These are phyloP conservation scores for Crotophaga sulcirostris DNA, from an alignment of 2,113 vertebrate genomes.

Conservation along the genomic window DNA sequence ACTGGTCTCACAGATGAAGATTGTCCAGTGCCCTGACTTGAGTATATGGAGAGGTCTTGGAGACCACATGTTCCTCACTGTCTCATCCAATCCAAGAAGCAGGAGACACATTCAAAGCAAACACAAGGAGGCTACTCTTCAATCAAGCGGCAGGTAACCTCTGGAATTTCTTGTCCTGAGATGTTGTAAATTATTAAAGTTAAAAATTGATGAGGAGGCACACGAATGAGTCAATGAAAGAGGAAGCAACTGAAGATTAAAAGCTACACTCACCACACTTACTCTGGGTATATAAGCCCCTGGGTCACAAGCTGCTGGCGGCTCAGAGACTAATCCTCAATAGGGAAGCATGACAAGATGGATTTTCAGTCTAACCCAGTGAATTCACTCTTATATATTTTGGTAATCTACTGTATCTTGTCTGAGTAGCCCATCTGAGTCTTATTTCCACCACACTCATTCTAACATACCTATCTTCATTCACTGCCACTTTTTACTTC, in stretches of 20 bases:
- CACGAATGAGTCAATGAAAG: neutral
- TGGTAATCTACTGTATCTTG: neutral
- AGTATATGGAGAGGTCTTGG: neutral
- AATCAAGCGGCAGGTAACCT: neutral
- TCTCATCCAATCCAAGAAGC: neutral
- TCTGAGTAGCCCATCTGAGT: neutral
- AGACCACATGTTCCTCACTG: neutral
- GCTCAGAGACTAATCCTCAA: fast-evolving
- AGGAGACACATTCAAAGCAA: neutral
- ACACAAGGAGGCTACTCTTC: neutral
- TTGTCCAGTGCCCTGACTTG: neutral
- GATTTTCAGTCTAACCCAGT: neutral
- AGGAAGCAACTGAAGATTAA: neutral
- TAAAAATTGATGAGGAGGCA: neutral
- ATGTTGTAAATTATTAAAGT: neutral
- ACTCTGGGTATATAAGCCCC: fast-evolving
- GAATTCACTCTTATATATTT: neutral
- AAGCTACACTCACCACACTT: fast-evolving
- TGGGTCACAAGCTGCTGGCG: neutral
- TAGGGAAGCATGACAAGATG: neutral
- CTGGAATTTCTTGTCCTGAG: neutral
- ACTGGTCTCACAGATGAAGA: neutral
- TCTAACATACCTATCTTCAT: neutral
- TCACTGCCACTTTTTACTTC: neutral
- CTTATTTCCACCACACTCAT: neutral